Conservation (phyloP, 2,888 invertebrate species). For the Eupithecia abbreviata region DNA sequence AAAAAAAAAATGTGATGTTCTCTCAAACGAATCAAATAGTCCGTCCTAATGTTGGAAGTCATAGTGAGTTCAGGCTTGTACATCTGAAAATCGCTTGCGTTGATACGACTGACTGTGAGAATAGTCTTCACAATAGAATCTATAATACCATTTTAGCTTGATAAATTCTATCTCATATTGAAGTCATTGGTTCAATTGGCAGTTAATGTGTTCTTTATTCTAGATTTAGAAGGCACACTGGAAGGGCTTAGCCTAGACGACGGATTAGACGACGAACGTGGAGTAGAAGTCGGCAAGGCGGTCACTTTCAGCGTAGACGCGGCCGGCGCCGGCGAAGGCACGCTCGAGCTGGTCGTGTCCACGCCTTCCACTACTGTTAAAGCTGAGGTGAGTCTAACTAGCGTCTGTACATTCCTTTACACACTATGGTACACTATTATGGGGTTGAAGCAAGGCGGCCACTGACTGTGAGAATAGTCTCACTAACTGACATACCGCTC, state of each 20-base stretch:
- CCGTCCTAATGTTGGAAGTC: background rate
- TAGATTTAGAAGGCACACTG: slow-evolving; percentile 79
- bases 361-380: slow-evolving; percentile 94
- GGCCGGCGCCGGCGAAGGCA: slow-evolving; percentile 97
- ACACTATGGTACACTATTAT: no score
- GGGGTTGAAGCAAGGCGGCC: no score
- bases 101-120: background rate
- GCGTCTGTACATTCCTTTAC: no score
- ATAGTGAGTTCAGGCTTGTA: background rate
- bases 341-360: slow-evolving; percentile 94
- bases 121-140: background rate
- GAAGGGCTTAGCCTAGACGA: slow-evolving; percentile 79
- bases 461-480: no score
- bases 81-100: background rate
- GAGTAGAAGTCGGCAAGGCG: slow-evolving; percentile 90
- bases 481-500: background rate
- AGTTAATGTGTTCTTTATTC: slow-evolving; percentile 22
- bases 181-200: background rate
- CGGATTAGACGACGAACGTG: slow-evolving; percentile 73
- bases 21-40: background rate
- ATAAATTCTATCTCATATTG: background rate
- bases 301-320: slow-evolving; percentile 97
- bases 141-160: background rate
- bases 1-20: background rate
- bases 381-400: slow-evolving; percentile 86